Evolutionary conservation across 2,113 vertebrate species (phyloP), one percentile per base, ranked within the genome.

Genomic region (Mesocricetus auratus): DNA sequence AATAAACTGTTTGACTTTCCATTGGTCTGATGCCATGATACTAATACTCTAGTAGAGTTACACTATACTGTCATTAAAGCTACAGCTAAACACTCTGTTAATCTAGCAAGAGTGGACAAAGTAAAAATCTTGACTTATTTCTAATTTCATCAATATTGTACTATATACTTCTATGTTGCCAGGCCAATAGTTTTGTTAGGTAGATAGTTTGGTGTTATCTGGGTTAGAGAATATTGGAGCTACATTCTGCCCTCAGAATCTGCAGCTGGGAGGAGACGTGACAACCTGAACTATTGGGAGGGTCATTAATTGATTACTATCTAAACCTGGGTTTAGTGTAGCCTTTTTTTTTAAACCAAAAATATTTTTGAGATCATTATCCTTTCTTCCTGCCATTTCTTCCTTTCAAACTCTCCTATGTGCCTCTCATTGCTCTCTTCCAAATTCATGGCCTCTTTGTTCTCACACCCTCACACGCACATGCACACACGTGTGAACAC

Each of bases 1-100:
- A 91, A 83, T 74, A 93, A 96, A 86, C 26, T 79, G 81, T 50
- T 86, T 95, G 71, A 93, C 9, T 87, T 90, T 39, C 19, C 24
- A n/a, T 85, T 56, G 90, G 53, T n/a, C 16, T 36, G 69, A 62
- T 78, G 5, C 22, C 10, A 78, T 19, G 78, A 31, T 58, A 91
- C 62, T 62, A 91, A 82, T 26, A 91, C 91, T 93, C 36, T 77
- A 79, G 31, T 79, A 88, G 94, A 60, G 36, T 81, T 85, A 9
- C 21, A 58, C 1, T 19, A 58, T 42, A 90, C 17, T 78, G 17
- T 71, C 88, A 21, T 74, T 74, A 69, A 93, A 93, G n/a, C n/a
- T 71, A 82, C 31, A 31, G 9, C 16, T 82, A 81, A 19, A 66
- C 31, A 86, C 22, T 42, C 79, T 86, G 93, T 66, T 92, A 89